Base-by-base conservation (phyloP, 2,888 invertebrate species). In the Zeuzera pyrina region DNA sequence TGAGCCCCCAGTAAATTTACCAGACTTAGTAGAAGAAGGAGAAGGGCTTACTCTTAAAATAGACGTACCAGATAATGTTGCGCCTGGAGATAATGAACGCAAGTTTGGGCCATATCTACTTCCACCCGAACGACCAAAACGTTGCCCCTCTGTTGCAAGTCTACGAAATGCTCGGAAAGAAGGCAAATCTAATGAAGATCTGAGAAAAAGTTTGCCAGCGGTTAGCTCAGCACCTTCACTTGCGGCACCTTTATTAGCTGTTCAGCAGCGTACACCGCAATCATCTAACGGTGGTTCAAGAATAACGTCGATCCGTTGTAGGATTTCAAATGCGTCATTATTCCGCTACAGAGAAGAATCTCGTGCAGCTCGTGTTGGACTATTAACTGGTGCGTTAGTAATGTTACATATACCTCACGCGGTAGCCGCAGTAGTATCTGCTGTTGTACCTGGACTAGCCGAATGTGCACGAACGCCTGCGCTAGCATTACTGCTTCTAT, bases 321-420 rank as follows among this genome's bases (percentile, higher is more conserved):
- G 93, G 31, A 91, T 95, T 41, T 92, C 94, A 40, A 93, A 94
- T 60, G 93, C 93, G 15, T 92, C 92, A 27, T 84, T 93, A 39
- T 93, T 94, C 71, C 87, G 91, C 55, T 93, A 94, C 62, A 86
- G 94, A 32, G 95, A 95, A 62, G 95, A 95, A 74, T 92, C 94
- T 45, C 87, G 94, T 43, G 94, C 95, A 2, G 95, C 94, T 5
- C 89, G 94, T 44, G 93, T 95, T 31, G 81, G 81, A 30, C 58
- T 81, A 19, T 50, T 81, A 39, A 79, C 81, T 25, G 94, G 94
- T 56, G 89, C 90, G 29, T 67, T 92, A 40, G 92, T 93, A 41
- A 88, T 92, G 57, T 86, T 91, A 21, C 90, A 92, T 29, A 87
- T 92, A 41, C 89, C 91, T 15, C 89, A 92, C 41, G 85, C 74